Conservation (phyloP, 2,888 invertebrate genomes). For the Zele albiditarsus region DNA sequence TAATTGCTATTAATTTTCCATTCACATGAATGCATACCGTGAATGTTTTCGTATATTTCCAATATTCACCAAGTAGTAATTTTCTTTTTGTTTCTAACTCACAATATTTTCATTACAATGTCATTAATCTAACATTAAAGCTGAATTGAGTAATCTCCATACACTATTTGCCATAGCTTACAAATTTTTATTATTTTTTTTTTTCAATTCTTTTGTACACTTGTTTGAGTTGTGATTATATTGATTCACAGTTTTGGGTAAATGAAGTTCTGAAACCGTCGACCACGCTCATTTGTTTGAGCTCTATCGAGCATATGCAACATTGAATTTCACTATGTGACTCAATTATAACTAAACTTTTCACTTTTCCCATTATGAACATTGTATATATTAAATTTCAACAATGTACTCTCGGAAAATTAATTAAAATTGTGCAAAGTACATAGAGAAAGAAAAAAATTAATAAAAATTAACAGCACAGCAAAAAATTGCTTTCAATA, state of each 20-base stretch:
- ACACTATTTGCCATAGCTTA: not conserved
- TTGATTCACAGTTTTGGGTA: slow-evolving; percentile 22
- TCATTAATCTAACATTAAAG: too few relatives aligned
- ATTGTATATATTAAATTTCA: not conserved
- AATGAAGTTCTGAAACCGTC: slow-evolving; percentile 17
- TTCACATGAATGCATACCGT: too few relatives aligned
- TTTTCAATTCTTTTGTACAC: slow-evolving; percentile 16
- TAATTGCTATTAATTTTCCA: too few relatives aligned
- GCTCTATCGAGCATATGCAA: not conserved
- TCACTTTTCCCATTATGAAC: not conserved
- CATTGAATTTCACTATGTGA: not conserved
- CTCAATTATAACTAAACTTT: not conserved
- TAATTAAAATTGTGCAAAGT: not conserved
- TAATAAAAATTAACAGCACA: not conserved
- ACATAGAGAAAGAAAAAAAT: not conserved
- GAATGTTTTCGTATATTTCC: too few relatives aligned
- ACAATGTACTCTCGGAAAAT: not conserved
- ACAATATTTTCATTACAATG: too few relatives aligned
- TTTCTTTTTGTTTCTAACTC: too few relatives aligned
- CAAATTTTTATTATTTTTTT: too few relatives aligned
- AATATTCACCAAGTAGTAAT: too few relatives aligned
- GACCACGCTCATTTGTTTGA: slow-evolving; percentile 6
- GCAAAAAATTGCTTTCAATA: not conserved
- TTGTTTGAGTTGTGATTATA: slow-evolving; percentile 24
- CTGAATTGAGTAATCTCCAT: too few relatives aligned